Evolutionary conservation across 2,888 invertebrate genomes (phyloP), one percentile per base, ranked within the genome.

Genomic region (Lasioglossum calceatum): DNA sequence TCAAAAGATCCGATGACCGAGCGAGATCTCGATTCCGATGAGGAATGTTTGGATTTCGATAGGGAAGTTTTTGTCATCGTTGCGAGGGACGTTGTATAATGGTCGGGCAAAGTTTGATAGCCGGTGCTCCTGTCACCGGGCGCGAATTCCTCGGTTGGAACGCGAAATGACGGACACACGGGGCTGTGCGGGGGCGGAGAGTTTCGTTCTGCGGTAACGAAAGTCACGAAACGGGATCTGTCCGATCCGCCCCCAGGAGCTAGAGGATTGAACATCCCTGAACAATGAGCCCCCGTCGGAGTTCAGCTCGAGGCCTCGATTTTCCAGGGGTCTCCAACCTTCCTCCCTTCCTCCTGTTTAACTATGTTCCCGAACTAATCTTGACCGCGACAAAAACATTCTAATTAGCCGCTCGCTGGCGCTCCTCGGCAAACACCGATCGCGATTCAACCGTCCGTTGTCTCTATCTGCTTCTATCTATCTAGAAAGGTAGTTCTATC

Each of bases 191-290:
- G 67, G 54, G 16, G 19, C 4, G 16, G 14, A 42, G 50, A 19
- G 64, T 79, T 73, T n/a, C 64, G 27, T 73, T 42, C 54, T 16
- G 67, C 32, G 73, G 67, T 67, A 80, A 67, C 67, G 80, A 82
- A 74, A 54, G n/a, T 36, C 80, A 54, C 42, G 82, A 54, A 82
- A 54, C 64, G 73, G 32, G 73, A 80, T 70, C 67, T 44, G 44
- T n/a, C 16, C 27, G 8, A 54, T 32, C 58, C 27, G 19, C 58
- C 32, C 16, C 64, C 54, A 42, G 61, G 50, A 75, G 47, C 39
- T 16, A 39, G 23, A 81, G 73, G 54, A 80, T 74, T 54, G 67
- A 80, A 80, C 23, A 27, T 47, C 32, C 47, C 39, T 27, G 47
- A 58, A 58, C 58, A 81, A 82, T 27, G 72, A 82, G 64, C 70